These are phyloP conservation scores for Drosophila virilis DNA, from an alignment of 1,140 invertebrate species.

Conservation along the genomic window DNA sequence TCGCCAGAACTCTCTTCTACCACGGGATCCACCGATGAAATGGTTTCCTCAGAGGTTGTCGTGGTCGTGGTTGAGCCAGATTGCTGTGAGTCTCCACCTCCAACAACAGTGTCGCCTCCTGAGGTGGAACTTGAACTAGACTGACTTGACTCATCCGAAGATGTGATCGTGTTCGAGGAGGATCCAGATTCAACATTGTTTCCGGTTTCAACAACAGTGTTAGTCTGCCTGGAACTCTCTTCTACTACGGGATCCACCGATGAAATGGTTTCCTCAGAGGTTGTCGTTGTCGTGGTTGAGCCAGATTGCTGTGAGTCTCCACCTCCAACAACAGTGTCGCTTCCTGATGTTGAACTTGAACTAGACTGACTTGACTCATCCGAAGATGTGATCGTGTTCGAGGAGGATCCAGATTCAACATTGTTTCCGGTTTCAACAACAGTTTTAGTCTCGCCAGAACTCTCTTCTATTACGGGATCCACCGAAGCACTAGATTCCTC, in stretches of 20 bases:
- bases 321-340: no score
- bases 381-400: no score
- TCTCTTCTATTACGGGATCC: neutral
- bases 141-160: neutral
- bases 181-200: slow-evolving; percentile 1
- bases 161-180: neutral
- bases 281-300: neutral
- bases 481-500: slow-evolving; percentile 1
- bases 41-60: slow-evolving; percentile 8
- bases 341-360: no score
- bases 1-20: neutral
- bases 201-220: neutral
- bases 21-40: neutral
- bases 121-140: neutral
- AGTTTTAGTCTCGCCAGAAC: neutral
- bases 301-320: slow-evolving; percentile 4
- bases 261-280: neutral
- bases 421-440: slow-evolving; percentile 5
- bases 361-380: no score
- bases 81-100: slow-evolving; percentile 5
- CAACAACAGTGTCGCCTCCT: neutral
- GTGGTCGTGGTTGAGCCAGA: neutral
- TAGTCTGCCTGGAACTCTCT: neutral
- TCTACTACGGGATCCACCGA: neutral
- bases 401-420: no score